Conservation (phyloP, 2,797 vertebrate genomes). For the Mionectes olivaceus region DNA sequence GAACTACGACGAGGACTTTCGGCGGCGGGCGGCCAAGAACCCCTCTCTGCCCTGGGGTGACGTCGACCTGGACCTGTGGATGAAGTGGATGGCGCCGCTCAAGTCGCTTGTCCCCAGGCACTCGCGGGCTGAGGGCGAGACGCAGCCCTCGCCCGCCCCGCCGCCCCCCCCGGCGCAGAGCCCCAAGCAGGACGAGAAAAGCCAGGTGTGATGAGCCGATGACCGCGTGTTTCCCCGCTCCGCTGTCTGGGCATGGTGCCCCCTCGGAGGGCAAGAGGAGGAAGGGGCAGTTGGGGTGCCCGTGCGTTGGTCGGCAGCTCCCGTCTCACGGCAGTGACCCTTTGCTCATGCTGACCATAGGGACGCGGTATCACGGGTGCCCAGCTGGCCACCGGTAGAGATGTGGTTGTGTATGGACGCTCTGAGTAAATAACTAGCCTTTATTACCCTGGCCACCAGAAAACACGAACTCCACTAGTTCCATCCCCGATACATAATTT, state of each 20-base stretch:
- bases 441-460: not conserved
- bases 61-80: conserved; percentile 70
- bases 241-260: not conserved
- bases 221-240: not conserved
- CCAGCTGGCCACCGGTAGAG: not conserved
- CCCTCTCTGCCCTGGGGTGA: conserved; percentile 64
- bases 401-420: not conserved
- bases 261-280: not conserved
- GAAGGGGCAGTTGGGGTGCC: not conserved
- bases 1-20: conserved; percentile 69
- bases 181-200: conserved; percentile 60
- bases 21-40: conserved; percentile 67
- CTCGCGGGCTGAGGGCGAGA: not conserved
- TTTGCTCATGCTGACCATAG: rapidly evolving
- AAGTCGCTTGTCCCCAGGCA: conserved; percentile 51
- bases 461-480: not conserved
- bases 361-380: rapidly evolving
- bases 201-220: conserved; percentile 52
- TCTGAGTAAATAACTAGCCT: not conserved
- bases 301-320: not conserved
- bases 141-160: not conserved
- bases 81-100: conserved; percentile 71
- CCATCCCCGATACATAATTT: not conserved
- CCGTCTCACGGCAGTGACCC: rapidly evolving
- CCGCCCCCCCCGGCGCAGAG: not conserved